These are phyloP conservation scores for Nymphalis c-album DNA, from an alignment of 2,888 invertebrate species.

Conservation along the genomic window DNA sequence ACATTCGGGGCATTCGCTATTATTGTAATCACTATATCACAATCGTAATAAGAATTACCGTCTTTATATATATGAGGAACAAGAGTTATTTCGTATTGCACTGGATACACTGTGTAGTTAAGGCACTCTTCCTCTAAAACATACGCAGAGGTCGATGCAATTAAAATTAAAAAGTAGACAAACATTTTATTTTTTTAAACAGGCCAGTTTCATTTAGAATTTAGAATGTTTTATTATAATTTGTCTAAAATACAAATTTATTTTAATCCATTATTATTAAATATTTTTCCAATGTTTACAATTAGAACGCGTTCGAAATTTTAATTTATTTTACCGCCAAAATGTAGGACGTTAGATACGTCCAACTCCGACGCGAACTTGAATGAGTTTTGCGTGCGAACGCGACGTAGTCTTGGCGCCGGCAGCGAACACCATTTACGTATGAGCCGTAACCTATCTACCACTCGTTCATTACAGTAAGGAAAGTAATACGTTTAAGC, in stretches of 20 bases:
- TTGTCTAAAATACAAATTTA: not conserved
- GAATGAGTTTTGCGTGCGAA: slow-evolving; percentile 30
- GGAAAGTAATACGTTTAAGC: slow-evolving; percentile 18
- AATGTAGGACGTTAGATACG: slow-evolving; percentile 28
- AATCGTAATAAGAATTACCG: slow-evolving; percentile 59
- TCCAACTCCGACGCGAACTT: slow-evolving; percentile 31
- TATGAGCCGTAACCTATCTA: slow-evolving; percentile 29
- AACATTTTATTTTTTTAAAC: not conserved
- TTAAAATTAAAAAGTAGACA: slow-evolving; percentile 40
- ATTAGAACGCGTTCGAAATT: slow-evolving; percentile 26
- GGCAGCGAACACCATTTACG: slow-evolving; percentile 42
- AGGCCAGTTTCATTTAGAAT: not conserved
- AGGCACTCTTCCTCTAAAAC: slow-evolving; percentile 69
- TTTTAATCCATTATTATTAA: too few relatives aligned
- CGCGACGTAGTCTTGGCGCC: slow-evolving; percentile 34
- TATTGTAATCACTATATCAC: slow-evolving; percentile 65
- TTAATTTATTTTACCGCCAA: slow-evolving; percentile 31
- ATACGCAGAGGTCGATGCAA: slow-evolving; percentile 52
- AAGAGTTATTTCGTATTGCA: slow-evolving; percentile 69
- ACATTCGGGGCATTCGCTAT: slow-evolving; percentile 67
- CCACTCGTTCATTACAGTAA: slow-evolving; percentile 9
- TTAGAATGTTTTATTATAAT: not conserved
- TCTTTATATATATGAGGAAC: slow-evolving; percentile 57
- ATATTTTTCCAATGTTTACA: too few relatives aligned
- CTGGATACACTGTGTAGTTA: slow-evolving; percentile 73